A percentile compares a stretch with the other conserved stretches of the same genome.
Conservation (phyloP, 2,797 vertebrate species). For the Eleutherodactylus coqui region DNA sequence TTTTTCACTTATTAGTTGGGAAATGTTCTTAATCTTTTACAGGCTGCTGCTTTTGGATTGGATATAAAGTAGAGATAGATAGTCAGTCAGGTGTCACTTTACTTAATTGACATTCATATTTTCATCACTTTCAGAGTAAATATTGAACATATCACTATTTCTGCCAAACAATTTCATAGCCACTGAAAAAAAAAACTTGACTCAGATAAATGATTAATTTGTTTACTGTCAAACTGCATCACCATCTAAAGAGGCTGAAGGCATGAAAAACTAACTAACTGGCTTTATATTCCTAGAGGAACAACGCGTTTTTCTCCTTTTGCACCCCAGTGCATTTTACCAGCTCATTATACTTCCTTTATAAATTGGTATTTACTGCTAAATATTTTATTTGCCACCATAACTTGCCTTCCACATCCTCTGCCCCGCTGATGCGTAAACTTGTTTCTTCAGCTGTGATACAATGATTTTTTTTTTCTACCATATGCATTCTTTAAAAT, state of each 20-base stretch:
- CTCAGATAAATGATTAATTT: neutral
- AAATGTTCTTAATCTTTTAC: too few relatives aligned
- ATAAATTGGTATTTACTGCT: slow-evolving; percentile 19
- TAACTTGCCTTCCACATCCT: slow-evolving; percentile 8
- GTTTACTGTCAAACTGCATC: neutral
- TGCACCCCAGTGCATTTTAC: neutral
- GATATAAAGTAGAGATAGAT: too few relatives aligned
- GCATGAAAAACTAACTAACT: neutral
- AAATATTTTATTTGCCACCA: slow-evolving; percentile 16
- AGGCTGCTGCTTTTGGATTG: too few relatives aligned
- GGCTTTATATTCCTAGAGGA: neutral
- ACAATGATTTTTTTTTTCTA: slow-evolving; percentile 18
- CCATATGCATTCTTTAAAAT: slow-evolving; percentile 7
- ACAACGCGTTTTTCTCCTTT: neutral
- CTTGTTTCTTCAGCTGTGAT: neutral
- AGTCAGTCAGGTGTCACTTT: too few relatives aligned
- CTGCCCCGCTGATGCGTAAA: slow-evolving; percentile 24
- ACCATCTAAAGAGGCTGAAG: neutral
- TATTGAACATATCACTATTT: neutral
- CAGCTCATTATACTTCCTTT: slow-evolving; percentile 23
- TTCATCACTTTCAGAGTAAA: neutral
- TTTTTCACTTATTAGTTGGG: too few relatives aligned
- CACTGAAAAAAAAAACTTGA: neutral
- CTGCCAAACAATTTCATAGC: neutral
- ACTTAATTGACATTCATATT: neutral